phyloP scores from a whole-genome alignment of 1,140 invertebrate genomes.

The Apis dorsata region DNA sequence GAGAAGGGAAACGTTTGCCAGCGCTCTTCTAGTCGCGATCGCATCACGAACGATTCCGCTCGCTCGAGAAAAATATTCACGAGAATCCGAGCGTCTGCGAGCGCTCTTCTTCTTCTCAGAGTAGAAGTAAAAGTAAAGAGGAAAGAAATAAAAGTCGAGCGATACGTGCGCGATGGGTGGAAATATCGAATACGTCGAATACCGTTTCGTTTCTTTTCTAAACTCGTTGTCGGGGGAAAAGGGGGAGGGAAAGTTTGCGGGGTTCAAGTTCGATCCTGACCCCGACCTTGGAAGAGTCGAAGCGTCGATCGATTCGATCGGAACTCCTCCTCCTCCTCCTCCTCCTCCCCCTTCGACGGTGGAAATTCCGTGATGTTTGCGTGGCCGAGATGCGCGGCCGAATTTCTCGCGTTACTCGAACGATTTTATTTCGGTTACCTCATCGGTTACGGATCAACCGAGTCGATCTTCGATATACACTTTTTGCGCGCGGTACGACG shows the following conservation, averaged over 20 bases:
- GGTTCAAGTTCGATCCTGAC: background rate
- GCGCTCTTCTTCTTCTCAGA: too few relatives aligned
- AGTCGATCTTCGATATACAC: slow-evolving; percentile 69
- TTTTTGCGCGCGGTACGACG: slow-evolving; percentile 74
- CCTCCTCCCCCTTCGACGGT: background rate
- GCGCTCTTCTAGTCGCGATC: too few relatives aligned
- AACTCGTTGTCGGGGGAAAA: too few relatives aligned
- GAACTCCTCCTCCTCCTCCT: background rate
- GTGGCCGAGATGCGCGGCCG: slow-evolving; percentile 24
- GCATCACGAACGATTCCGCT: too few relatives aligned
- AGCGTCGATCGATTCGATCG: background rate
- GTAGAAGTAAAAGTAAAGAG: too few relatives aligned
- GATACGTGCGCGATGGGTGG: too few relatives aligned
- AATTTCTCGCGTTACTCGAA: slow-evolving; percentile 57
- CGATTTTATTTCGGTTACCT: slow-evolving; percentile 72
- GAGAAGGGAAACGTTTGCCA: background rate
- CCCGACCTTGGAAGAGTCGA: background rate
- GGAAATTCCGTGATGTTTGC: slow-evolving; percentile 32
- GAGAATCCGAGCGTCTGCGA: too few relatives aligned
- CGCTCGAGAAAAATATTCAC: too few relatives aligned
- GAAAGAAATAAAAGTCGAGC: too few relatives aligned
- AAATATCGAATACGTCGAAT: too few relatives aligned
- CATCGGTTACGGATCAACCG: slow-evolving; percentile 65
- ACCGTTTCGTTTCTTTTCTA: too few relatives aligned
- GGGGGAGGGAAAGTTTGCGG: background rate